Evolutionary conservation across 2,113 vertebrate species (phyloP).

Genomic region (Laterallus jamaicensis): DNA sequence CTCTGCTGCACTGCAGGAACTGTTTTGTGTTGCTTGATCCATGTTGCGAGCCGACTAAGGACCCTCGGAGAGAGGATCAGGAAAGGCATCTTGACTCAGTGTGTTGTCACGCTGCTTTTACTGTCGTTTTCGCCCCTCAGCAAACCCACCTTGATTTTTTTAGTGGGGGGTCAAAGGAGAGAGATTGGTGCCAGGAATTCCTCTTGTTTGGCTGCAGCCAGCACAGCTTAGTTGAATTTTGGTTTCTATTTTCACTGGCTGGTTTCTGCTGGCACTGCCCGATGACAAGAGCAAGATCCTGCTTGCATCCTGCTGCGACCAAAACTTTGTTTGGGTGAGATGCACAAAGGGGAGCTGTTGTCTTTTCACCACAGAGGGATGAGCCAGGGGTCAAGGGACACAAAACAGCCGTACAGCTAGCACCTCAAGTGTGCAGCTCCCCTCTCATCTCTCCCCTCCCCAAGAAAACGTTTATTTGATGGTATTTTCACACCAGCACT

Average conservation of each 20-base stretch:
- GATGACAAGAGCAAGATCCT: background rate
- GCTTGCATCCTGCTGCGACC: fast-evolving
- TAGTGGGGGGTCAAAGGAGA: background rate
- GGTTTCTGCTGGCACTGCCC: background rate
- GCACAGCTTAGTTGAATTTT: background rate
- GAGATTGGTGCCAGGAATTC: background rate
- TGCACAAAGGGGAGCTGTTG: background rate
- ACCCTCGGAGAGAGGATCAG: background rate
- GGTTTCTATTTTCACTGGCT: background rate
- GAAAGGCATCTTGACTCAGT: background rate
- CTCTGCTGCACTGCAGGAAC: background rate
- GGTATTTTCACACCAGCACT: background rate
- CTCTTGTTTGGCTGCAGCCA: background rate
- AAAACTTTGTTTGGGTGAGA: background rate
- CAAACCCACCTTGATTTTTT: background rate
- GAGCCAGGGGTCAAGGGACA: background rate
- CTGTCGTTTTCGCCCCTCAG: fast-evolving
- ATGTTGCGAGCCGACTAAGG: background rate
- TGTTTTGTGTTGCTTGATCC: fast-evolving
- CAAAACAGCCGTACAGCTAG: fast-evolving
- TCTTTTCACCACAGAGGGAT: background rate
- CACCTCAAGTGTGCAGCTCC: fast-evolving
- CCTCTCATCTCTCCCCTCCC: background rate
- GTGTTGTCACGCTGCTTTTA: fast-evolving
- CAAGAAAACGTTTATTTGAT: background rate